Percentiles rank a stretch among this genome's conserved stretches.
These are phyloP conservation scores for Pandemis corylana DNA, from an alignment of 2,888 invertebrate genomes.

Conservation along the genomic window DNA sequence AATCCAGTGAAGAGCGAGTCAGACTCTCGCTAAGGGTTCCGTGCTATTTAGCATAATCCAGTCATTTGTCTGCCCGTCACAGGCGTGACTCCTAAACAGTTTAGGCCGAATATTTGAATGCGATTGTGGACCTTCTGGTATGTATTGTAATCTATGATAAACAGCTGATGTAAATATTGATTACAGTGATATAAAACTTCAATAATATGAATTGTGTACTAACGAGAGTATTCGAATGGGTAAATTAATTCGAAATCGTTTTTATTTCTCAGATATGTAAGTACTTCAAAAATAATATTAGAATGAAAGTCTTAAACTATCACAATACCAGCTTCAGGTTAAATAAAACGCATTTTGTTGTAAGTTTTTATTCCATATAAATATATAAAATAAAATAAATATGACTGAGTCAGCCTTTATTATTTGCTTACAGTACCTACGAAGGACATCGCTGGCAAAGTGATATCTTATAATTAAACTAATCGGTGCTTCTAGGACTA, in stretches of 20 bases:
- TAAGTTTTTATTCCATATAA: too few species aligned
- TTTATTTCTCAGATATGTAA: background rate
- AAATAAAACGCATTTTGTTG: too few species aligned
- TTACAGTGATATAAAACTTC: background rate
- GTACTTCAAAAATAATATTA: too few species aligned
- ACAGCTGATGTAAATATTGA: background rate
- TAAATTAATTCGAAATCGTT: background rate
- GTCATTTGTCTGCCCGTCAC: constrained; percentile 38
- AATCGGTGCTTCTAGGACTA: background rate
- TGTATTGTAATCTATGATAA: background rate
- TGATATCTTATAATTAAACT: too few species aligned
- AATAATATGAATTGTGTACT: background rate
- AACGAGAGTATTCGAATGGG: background rate
- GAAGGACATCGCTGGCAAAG: too few species aligned
- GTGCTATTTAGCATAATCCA: constrained; percentile 34
- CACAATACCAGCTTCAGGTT: too few species aligned
- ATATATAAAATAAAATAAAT: too few species aligned
- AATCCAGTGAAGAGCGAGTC: constrained; percentile 30
- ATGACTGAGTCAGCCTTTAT: too few species aligned
- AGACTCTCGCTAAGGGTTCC: constrained; percentile 27
- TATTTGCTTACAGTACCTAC: too few species aligned
- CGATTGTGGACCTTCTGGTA: constrained; percentile 3
- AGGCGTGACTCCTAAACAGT: constrained; percentile 37
- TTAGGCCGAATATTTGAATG: constrained; percentile 27
- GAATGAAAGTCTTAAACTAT: too few species aligned